These are phyloP conservation scores for Todiramphus saurophagus DNA, from an alignment of 2,113 vertebrate genomes.

Conservation along the genomic window DNA sequence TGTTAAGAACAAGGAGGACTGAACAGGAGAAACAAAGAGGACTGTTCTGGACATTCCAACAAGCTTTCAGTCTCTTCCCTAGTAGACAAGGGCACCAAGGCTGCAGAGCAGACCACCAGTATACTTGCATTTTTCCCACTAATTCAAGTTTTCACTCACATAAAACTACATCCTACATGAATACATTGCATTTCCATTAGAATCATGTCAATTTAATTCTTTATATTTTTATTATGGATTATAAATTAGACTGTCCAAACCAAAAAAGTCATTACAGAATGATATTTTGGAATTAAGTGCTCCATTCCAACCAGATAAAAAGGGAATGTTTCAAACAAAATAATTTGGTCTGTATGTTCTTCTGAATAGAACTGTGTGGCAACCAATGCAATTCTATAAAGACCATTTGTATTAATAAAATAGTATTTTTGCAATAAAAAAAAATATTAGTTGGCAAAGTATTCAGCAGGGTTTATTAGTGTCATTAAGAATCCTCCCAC, in stretches of 20 bases:
- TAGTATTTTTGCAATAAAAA: slow-evolving; percentile 40
- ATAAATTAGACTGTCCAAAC: not conserved
- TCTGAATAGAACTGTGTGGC: slow-evolving; percentile 13
- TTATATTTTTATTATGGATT: not conserved
- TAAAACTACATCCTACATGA: not conserved
- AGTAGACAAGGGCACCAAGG: not conserved
- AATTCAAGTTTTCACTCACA: not conserved
- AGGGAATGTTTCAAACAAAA: not conserved
- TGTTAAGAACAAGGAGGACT: not conserved
- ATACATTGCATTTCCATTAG: not conserved
- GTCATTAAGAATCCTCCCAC: slow-evolving; percentile 54
- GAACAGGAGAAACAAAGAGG: not conserved
- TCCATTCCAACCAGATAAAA: not conserved
- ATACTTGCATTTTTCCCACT: not conserved
- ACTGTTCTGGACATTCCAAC: not conserved
- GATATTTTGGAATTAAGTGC: not conserved
- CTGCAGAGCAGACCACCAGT: not conserved
- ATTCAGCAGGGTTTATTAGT: slow-evolving; percentile 53
- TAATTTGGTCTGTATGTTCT: slow-evolving; percentile 46
- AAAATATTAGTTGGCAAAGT: not conserved
- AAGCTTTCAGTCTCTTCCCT: not conserved
- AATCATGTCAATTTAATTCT: not conserved
- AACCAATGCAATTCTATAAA: slow-evolving; percentile 21
- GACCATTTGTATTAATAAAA: slow-evolving; percentile 57
- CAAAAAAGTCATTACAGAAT: not conserved